Conservation (phyloP, 2,797 vertebrate species). For the Columba guinea region DNA sequence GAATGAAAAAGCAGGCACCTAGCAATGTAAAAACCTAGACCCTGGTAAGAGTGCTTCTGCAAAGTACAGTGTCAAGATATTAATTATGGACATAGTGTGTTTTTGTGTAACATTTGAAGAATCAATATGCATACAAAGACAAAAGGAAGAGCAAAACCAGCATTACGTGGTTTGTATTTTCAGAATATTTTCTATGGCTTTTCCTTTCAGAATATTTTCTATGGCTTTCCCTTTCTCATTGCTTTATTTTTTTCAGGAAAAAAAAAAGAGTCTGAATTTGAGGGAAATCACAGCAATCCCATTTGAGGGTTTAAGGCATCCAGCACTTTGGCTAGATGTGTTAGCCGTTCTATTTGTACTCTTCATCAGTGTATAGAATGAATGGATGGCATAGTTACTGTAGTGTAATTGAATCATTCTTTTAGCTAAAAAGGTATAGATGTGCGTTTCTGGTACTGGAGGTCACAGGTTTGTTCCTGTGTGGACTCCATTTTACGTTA, state of each 20-base stretch:
- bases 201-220: neutral
- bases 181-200: neutral
- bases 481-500: neutral
- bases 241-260: neutral
- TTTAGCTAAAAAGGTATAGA: neutral
- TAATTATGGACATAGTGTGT: neutral
- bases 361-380: neutral
- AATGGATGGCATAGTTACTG: neutral
- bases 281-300: neutral
- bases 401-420: neutral
- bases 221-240: neutral
- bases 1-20: neutral
- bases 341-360: neutral
- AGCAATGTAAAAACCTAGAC: neutral
- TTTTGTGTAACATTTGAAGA: neutral
- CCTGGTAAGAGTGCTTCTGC: neutral
- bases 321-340: neutral
- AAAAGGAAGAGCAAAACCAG: neutral
- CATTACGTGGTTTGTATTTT: neutral
- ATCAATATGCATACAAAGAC: neutral
- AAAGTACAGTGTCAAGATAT: neutral
- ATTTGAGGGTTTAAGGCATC: neutral
- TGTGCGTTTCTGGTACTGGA: neutral
- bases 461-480: neutral
- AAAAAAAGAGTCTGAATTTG: neutral